Percentiles rank a stretch among this genome's conserved stretches.
These are phyloP conservation scores for Heliconius hermathena DNA, from an alignment of 1,140 invertebrate species.

Conservation along the genomic window DNA sequence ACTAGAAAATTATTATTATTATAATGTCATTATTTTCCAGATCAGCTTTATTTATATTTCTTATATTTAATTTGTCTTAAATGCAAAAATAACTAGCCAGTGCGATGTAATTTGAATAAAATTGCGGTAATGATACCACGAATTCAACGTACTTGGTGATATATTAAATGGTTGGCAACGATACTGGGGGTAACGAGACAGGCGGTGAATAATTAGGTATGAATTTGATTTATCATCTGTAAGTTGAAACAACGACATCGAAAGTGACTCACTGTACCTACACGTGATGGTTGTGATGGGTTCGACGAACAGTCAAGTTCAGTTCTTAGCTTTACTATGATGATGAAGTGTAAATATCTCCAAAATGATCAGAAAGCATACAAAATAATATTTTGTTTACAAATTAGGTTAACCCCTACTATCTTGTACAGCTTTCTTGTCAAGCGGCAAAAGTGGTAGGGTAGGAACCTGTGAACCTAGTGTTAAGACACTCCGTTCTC, in stretches of 20 bases:
- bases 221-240: slow-evolving; percentile 47
- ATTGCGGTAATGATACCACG: not conserved
- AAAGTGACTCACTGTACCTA: not conserved
- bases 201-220: slow-evolving; percentile 45
- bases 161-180: slow-evolving; percentile 37
- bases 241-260: slow-evolving; percentile 2
- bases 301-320: not conserved
- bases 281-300: not conserved
- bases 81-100: not conserved
- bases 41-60: too few species aligned
- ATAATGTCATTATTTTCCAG: not conserved
- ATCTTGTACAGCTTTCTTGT: too few species aligned
- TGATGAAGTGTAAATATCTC: too few species aligned
- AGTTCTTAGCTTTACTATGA: not conserved
- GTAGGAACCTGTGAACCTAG: too few species aligned
- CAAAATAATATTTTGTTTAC: too few species aligned
- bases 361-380: too few species aligned
- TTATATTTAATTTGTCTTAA: not conserved
- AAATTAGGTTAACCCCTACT: too few species aligned
- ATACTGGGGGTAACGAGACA: slow-evolving; percentile 45
- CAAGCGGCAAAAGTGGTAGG: too few species aligned
- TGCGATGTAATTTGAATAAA: not conserved
- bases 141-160: slow-evolving; percentile 23
- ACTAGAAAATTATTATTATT: too few species aligned
- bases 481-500: too few species aligned